A percentile compares a stretch with the other conserved stretches of the same genome.
These are phyloP conservation scores for Cyanoramphus novaezelandiae DNA, from an alignment of 2,113 vertebrate species.

Conservation along the genomic window DNA sequence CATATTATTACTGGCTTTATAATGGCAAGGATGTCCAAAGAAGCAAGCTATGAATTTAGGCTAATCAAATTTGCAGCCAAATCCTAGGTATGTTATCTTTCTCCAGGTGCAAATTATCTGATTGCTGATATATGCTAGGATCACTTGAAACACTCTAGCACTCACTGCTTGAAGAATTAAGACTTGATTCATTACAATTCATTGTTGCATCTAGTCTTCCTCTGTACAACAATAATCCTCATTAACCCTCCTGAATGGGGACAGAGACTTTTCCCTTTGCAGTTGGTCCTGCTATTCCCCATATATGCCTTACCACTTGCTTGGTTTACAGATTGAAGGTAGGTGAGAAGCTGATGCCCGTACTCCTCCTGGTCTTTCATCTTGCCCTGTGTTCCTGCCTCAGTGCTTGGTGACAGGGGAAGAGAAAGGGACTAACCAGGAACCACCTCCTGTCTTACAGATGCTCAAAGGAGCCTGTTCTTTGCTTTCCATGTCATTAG, in stretches of 20 bases:
- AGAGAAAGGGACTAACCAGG: background rate
- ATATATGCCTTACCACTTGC: rapidly evolving
- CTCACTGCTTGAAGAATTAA: background rate
- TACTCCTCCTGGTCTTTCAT: background rate
- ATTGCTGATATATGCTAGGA: background rate
- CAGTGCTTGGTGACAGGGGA: background rate
- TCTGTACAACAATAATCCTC: background rate
- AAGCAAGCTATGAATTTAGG: background rate
- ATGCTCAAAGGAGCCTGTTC: rapidly evolving
- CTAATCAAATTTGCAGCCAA: background rate
- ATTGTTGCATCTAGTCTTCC: background rate
- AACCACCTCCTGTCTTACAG: background rate
- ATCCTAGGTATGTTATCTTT: background rate
- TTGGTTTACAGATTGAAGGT: background rate
- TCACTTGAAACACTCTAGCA: background rate
- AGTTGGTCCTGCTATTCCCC: rapidly evolving
- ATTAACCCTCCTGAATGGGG: background rate
- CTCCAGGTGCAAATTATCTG: background rate
- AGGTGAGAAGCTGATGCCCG: background rate
- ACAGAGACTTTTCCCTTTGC: background rate
- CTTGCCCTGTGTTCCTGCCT: background rate
- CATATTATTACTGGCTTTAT: background rate
- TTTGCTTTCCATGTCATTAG: background rate
- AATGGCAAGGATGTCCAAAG: background rate
- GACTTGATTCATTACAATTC: background rate